Percentiles rank a stretch among this genome's conserved stretches.
These are phyloP conservation scores for Deilephila porcellus DNA, from an alignment of 2,888 invertebrate species.

Conservation along the genomic window DNA sequence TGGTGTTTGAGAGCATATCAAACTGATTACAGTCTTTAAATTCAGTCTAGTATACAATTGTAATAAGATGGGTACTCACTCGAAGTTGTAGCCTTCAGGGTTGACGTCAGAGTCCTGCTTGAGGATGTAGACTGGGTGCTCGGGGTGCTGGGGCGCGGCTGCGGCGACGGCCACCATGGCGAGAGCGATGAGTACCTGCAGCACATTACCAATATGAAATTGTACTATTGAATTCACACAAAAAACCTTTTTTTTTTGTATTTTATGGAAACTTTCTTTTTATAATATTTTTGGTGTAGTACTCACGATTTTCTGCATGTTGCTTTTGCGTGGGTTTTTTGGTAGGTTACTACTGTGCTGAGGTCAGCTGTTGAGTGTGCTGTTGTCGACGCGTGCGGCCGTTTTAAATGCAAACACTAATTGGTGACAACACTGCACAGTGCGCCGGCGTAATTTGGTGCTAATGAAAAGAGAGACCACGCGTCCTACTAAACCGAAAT, in stretches of 20 bases:
- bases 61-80: constrained; percentile 53
- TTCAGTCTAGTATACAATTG: too few species aligned
- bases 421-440: constrained; percentile 68
- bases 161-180: constrained; percentile 61
- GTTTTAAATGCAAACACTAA: constrained; percentile 65
- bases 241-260: neutral
- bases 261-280: neutral
- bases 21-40: too few species aligned
- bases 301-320: constrained; percentile 75
- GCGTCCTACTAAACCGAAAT: constrained; percentile 56
- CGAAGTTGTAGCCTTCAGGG: constrained; percentile 70
- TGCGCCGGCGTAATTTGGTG: constrained; percentile 63
- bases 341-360: constrained; percentile 48
- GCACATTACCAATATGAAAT: neutral
- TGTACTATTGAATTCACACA: neutral
- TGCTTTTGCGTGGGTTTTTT: constrained; percentile 45
- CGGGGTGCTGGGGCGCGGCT: constrained; percentile 59
- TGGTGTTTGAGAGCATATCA: neutral
- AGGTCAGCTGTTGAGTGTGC: constrained; percentile 61
- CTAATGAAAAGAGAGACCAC: constrained; percentile 66
- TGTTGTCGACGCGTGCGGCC: constrained; percentile 38
- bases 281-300: neutral
- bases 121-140: constrained; percentile 63
- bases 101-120: constrained; percentile 67
- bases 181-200: constrained; percentile 62